Evolutionary conservation across 2,888 invertebrate species (phyloP).

Genomic region (Erebia ligea): DNA sequence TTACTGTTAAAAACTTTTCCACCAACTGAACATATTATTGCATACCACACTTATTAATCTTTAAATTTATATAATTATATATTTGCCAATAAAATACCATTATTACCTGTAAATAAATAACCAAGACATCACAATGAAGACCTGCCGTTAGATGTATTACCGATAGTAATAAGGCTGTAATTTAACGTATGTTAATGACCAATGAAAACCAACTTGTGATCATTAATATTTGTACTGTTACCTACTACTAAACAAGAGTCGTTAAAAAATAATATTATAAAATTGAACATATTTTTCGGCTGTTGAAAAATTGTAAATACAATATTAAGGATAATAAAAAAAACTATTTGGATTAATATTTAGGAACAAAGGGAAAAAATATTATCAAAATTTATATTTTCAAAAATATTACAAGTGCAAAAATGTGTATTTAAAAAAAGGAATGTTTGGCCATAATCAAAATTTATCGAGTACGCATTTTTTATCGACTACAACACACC

Average conservation of each 20-base stretch:
- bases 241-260: constrained; percentile 84
- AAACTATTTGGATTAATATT: constrained; percentile 84
- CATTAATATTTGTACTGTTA: constrained; percentile 85
- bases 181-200: constrained; percentile 84
- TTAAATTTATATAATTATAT: not conserved
- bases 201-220: constrained; percentile 85
- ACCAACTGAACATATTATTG: not conserved
- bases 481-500: constrained; percentile 79
- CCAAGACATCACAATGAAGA: constrained; percentile 65
- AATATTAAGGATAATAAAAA: constrained; percentile 80
- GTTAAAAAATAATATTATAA: constrained; percentile 83
- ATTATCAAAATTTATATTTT: constrained; percentile 84
- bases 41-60: no score
- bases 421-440: constrained; percentile 75
- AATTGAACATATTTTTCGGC: constrained; percentile 84
- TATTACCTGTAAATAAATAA: constrained; percentile 64
- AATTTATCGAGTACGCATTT: constrained; percentile 71
- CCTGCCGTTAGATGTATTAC: constrained; percentile 79
- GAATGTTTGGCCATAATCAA: constrained; percentile 81
- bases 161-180: constrained; percentile 77
- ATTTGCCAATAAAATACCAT: constrained; percentile 29
- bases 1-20: not conserved
- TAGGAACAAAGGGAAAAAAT: constrained; percentile 81
- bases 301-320: constrained; percentile 84
- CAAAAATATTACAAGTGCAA: constrained; percentile 83